Conservation (phyloP, 2,113 vertebrate species). For the Chlorocebus sabaeus region DNA sequence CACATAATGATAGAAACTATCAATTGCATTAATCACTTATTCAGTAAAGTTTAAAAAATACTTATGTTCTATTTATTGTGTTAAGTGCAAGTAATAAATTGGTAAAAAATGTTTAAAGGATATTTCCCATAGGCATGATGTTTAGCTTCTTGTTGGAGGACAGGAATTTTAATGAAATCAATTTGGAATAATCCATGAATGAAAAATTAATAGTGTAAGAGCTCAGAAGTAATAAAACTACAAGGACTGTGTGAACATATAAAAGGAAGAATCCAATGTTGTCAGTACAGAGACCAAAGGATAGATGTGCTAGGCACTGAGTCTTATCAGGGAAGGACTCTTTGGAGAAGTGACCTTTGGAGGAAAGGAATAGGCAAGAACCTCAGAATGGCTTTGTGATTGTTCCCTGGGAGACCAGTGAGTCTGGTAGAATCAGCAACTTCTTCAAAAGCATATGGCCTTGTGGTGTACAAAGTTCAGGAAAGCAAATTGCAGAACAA, state of each 20-base stretch:
- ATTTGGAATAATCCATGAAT: not conserved
- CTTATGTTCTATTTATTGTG: not conserved
- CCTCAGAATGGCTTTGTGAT: not conserved
- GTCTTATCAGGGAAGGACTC: not conserved
- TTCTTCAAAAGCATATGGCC: not conserved
- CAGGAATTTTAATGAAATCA: not conserved
- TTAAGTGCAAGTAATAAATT: not conserved
- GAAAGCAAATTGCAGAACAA: not conserved
- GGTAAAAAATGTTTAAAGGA: not conserved
- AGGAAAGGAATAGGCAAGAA: not conserved
- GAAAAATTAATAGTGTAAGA: not conserved
- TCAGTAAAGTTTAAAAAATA: not conserved
- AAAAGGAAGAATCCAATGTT: not conserved
- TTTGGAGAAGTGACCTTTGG: not conserved
- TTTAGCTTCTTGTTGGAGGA: not conserved
- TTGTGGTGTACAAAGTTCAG: not conserved
- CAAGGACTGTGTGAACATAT: not conserved
- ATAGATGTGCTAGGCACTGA: not conserved
- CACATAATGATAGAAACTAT: not conserved
- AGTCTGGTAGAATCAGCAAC: not conserved
- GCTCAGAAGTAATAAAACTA: not conserved
- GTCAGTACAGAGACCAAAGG: fast-evolving
- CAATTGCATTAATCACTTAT: not conserved
- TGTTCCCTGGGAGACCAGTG: not conserved
- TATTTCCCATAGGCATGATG: not conserved